Percentiles rank a stretch among this genome's conserved stretches.
phyloP scores from a whole-genome alignment of 2,888 invertebrate species.

The Meiosimyza decipiens region DNA sequence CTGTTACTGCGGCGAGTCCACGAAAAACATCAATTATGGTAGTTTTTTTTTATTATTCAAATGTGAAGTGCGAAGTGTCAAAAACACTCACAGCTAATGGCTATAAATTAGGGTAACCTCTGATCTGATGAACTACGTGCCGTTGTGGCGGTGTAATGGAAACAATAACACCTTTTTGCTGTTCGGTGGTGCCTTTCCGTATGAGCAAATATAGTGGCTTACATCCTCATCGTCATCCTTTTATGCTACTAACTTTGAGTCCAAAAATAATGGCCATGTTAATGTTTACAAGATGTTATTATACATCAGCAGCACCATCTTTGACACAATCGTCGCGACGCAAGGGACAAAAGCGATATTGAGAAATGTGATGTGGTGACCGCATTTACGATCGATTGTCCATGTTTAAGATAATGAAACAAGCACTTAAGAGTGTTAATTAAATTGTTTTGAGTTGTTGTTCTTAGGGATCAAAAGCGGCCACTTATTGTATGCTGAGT shows the following conservation, averaged over 20 bases:
- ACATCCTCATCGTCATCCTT: background rate
- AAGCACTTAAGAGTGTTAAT: conserved; percentile 3
- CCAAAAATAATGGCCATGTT: conserved; percentile 51
- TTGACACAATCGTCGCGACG: conserved; percentile 52
- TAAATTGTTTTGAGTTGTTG: background rate
- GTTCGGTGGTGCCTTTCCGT: conserved; percentile 21
- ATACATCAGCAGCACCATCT: conserved; percentile 38
- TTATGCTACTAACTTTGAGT: no score
- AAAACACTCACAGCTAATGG: conserved; percentile 32
- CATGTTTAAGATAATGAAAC: no score
- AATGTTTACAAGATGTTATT: conserved; percentile 56
- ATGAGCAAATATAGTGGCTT: conserved; percentile 8
- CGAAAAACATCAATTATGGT: conserved; percentile 27
- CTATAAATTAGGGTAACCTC: conserved; percentile 27
- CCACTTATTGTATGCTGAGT: no score
- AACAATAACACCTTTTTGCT: conserved; percentile 42
- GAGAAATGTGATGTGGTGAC: background rate
- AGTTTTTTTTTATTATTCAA: conserved; percentile 1
- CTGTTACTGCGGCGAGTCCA: conserved; percentile 9
- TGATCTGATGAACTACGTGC: conserved; percentile 35
- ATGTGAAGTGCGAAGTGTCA: conserved; percentile 37
- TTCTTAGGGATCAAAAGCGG: no score
- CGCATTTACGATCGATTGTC: background rate
- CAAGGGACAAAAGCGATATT: conserved; percentile 42
- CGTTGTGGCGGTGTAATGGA: conserved; percentile 26